phyloP scores from a whole-genome alignment of 1,140 invertebrate species.

The Pseudomyrmex pallidus region DNA sequence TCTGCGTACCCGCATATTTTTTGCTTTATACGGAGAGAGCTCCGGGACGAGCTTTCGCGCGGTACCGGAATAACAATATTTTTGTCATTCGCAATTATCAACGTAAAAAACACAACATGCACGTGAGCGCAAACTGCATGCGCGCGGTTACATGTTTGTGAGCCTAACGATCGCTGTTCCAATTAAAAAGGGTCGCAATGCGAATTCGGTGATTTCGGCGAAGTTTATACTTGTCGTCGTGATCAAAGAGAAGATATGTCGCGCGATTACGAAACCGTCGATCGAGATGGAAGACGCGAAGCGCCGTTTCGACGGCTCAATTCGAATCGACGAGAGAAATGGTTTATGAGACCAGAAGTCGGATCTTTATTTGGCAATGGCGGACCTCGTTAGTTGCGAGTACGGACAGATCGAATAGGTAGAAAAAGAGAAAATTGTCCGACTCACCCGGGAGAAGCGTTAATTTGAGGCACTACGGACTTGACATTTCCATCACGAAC shows the following conservation, averaged over 20 bases:
- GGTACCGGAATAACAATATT: conserved; percentile 23
- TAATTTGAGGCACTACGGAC: conserved; percentile 55
- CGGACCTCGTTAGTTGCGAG: conserved; percentile 60
- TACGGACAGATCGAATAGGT: conserved; percentile 22
- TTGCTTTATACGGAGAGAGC: conserved; percentile 14
- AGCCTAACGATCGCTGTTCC: background rate
- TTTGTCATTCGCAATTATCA: conserved; percentile 38
- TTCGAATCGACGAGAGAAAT: conserved; percentile 57
- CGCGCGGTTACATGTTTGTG: too few relatives aligned
- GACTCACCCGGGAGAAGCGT: conserved; percentile 15
- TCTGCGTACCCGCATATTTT: conserved; percentile 14
- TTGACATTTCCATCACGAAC: conserved; percentile 47
- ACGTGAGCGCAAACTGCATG: background rate
- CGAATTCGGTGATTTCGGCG: conserved; percentile 12
- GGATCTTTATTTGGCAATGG: conserved; percentile 63
- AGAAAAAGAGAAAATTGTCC: conserved; percentile 59
- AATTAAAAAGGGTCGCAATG: conserved; percentile 29
- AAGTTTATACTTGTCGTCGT: conserved; percentile 9
- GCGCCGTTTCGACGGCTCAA: conserved; percentile 65
- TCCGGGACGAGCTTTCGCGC: conserved; percentile 1
- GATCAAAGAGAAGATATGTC: background rate
- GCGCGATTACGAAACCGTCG: conserved; percentile 66
- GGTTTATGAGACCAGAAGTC: conserved; percentile 58
- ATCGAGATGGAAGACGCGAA: conserved; percentile 53
- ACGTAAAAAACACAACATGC: background rate